These are phyloP conservation scores for Chelonus formosanus DNA, from an alignment of 2,888 invertebrate genomes.

Conservation along the genomic window DNA sequence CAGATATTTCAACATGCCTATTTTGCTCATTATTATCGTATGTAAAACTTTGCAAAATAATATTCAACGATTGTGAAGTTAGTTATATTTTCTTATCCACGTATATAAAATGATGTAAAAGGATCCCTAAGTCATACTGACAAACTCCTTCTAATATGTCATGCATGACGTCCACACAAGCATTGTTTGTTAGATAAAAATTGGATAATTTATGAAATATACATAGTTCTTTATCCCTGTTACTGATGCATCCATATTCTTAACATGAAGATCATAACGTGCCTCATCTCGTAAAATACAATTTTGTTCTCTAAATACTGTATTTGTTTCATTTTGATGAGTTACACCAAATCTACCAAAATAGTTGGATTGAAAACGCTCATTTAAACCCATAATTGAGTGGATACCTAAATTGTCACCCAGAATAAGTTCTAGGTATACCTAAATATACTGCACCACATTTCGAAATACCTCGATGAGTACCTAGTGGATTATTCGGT, in stretches of 20 bases:
- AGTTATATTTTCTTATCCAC: too few relatives aligned
- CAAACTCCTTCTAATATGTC: too few relatives aligned
- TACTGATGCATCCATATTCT: neutral
- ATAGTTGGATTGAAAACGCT: slow-evolving; percentile 34
- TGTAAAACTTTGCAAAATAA: too few relatives aligned
- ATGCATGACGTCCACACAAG: too few relatives aligned
- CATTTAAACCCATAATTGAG: slow-evolving; percentile 36
- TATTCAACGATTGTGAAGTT: too few relatives aligned
- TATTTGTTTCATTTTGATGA: slow-evolving; percentile 21
- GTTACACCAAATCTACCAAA: slow-evolving; percentile 41
- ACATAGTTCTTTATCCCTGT: slow-evolving; percentile 1
- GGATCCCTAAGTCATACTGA: too few relatives aligned
- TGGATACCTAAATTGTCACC: slow-evolving; percentile 42
- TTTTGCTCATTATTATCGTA: too few relatives aligned
- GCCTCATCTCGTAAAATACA: slow-evolving; percentile 27
- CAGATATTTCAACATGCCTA: too few relatives aligned
- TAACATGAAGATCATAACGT: slow-evolving; percentile 23
- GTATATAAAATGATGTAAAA: too few relatives aligned
- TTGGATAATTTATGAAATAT: too few relatives aligned
- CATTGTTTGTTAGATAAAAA: too few relatives aligned
- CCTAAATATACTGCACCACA: slow-evolving; percentile 40
- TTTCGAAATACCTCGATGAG: slow-evolving; percentile 41
- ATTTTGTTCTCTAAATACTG: slow-evolving; percentile 24
- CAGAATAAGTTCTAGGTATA: slow-evolving; percentile 33
- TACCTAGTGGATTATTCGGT: slow-evolving; percentile 42